These are phyloP conservation scores for Silurus lanzhouensis DNA, from an alignment of 2,797 vertebrate species.

Conservation along the genomic window DNA sequence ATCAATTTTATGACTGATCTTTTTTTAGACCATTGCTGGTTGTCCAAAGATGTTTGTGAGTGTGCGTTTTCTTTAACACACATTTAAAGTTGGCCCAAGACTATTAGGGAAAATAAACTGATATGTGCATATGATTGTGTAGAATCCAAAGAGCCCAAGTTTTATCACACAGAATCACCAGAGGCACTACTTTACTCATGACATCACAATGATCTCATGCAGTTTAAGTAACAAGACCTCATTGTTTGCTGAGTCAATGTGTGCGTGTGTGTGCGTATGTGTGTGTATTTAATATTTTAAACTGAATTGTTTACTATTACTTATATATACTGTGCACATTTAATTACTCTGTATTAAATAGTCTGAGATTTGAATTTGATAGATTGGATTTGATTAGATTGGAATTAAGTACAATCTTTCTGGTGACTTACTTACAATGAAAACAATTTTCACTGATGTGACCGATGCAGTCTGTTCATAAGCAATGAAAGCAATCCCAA, in stretches of 20 bases:
- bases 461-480: background rate
- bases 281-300: constrained; percentile 1
- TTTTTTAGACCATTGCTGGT: background rate
- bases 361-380: background rate
- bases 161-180: background rate
- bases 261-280: background rate
- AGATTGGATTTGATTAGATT: background rate
- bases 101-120: background rate
- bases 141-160: background rate
- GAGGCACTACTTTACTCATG: background rate
- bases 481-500: background rate
- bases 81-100: background rate
- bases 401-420: background rate
- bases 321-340: background rate
- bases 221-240: background rate
- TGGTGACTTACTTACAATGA: background rate
- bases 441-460: background rate
- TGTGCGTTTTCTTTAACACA: background rate
- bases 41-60: background rate
- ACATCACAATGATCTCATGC: constrained; percentile 11
- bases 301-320: background rate
- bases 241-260: constrained; percentile 2
- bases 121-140: background rate
- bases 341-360: background rate
- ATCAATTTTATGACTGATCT: constrained; percentile 10